Conservation (phyloP, 2,113 vertebrate species). For the Ciconia stormi region DNA sequence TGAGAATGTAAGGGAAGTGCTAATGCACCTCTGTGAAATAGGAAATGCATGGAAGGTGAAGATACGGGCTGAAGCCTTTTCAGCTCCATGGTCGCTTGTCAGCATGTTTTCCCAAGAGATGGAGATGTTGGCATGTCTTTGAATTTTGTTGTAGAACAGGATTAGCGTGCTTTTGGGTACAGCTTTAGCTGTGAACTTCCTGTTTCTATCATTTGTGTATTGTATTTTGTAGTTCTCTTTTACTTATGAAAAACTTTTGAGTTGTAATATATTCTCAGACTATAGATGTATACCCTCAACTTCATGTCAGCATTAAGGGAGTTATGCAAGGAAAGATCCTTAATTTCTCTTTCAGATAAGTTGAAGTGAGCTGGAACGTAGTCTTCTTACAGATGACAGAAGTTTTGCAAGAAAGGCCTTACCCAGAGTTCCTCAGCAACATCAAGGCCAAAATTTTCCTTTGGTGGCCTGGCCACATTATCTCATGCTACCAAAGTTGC, state of each 20-base stretch:
- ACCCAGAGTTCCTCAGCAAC: background rate
- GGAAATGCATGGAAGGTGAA: background rate
- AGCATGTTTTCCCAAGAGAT: background rate
- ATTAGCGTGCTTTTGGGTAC: background rate
- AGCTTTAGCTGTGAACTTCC: background rate
- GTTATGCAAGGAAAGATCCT: background rate
- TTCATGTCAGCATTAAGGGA: background rate
- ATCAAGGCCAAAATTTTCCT: background rate
- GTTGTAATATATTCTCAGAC: background rate
- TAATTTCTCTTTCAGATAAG: background rate
- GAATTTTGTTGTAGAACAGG: background rate
- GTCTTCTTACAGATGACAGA: background rate
- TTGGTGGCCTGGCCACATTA: background rate
- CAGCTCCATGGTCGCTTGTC: background rate
- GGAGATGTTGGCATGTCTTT: background rate
- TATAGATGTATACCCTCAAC: background rate
- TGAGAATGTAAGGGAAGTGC: background rate
- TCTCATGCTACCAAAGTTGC: background rate
- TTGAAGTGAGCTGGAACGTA: background rate
- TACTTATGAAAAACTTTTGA: background rate
- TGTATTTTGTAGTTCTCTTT: background rate
- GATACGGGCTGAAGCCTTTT: background rate
- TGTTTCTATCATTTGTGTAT: background rate
- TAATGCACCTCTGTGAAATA: background rate
- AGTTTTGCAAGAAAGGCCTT: background rate